phyloP scores from a whole-genome alignment of 2,797 vertebrate genomes.

The Enteromius treurensis region DNA sequence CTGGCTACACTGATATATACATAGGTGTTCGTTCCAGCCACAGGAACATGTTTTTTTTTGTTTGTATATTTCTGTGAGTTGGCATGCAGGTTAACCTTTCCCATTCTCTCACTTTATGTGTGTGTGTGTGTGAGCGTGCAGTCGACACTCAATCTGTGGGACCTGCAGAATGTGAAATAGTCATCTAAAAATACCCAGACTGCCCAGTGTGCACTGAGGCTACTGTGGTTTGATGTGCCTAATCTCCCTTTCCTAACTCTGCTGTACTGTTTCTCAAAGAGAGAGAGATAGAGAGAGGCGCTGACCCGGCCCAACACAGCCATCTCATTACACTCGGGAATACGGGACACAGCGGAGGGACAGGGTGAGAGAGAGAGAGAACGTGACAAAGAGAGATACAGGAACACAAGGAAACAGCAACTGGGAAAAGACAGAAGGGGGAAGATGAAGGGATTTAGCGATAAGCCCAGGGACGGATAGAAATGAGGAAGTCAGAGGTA shows the following conservation, averaged over 20 bases:
- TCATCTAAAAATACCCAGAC: slow-evolving; percentile 61
- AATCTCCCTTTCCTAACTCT: slow-evolving; percentile 56
- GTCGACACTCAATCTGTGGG: slow-evolving; percentile 32
- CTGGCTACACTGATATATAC: slow-evolving; percentile 32
- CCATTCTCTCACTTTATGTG: slow-evolving; percentile 9
- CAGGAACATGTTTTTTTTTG: slow-evolving; percentile 1
- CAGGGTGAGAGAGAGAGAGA: slow-evolving; percentile 59
- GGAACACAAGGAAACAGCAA: slow-evolving; percentile 17
- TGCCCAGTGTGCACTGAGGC: slow-evolving; percentile 55
- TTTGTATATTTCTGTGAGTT: slow-evolving; percentile 43
- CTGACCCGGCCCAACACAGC: slow-evolving; percentile 51
- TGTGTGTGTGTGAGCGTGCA: slow-evolving; percentile 22
- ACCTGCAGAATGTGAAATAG: slow-evolving; percentile 52
- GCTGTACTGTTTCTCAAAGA: slow-evolving; percentile 44
- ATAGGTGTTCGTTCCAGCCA: slow-evolving; percentile 10
- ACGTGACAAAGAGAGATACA: slow-evolving; percentile 3
- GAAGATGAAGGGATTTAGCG: slow-evolving; percentile 39
- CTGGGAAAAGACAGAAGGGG: slow-evolving; percentile 16
- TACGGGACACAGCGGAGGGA: slow-evolving; percentile 40
- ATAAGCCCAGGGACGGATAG: slow-evolving; percentile 48
- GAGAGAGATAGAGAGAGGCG: slow-evolving; percentile 40
- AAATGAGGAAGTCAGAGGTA: slow-evolving; percentile 49
- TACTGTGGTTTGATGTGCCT: slow-evolving; percentile 56
- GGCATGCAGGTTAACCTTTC: slow-evolving; percentile 50
- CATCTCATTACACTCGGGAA: slow-evolving; percentile 59